Conservation (phyloP, 2,888 invertebrate species). For the Ephialtes manifestator region DNA sequence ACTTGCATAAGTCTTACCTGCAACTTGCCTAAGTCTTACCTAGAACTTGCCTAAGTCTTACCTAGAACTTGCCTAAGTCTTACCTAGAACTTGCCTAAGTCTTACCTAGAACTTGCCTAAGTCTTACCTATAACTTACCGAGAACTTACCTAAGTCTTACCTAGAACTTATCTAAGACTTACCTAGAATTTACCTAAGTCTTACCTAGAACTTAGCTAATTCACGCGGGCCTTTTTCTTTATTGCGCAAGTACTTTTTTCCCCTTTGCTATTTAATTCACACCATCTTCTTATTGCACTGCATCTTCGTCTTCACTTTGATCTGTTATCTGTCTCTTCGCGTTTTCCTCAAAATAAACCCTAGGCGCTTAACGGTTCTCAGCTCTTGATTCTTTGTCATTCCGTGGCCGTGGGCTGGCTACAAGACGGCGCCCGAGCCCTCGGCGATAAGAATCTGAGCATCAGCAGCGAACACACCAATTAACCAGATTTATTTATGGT, state of each 20-base stretch:
- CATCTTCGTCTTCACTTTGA: not conserved
- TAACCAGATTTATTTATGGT: slow-evolving; percentile 59
- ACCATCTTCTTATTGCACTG: slow-evolving; percentile 4
- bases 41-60: no score
- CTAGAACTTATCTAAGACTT: no score
- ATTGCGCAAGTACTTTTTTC: not conserved
- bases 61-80: no score
- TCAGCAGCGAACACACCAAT: slow-evolving; percentile 48
- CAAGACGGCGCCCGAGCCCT: not conserved
- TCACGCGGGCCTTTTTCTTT: not conserved
- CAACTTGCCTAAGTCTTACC: no score
- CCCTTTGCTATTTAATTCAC: not conserved
- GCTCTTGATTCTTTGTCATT: not conserved
- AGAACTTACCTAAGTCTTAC: no score
- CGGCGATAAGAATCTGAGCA: slow-evolving; percentile 50
- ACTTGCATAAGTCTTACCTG: no score
- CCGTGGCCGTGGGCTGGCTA: not conserved
- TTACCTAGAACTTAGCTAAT: no score
- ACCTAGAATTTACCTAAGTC: no score
- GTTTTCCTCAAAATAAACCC: not conserved
- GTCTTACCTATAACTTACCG: no score
- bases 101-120: no score
- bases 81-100: no score
- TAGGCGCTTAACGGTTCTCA: not conserved
- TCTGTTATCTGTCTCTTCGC: not conserved